Evolutionary conservation across 2,888 invertebrate species (phyloP), one percentile per base, ranked within the genome.

Genomic region (Cheiracanthium punctorium): DNA sequence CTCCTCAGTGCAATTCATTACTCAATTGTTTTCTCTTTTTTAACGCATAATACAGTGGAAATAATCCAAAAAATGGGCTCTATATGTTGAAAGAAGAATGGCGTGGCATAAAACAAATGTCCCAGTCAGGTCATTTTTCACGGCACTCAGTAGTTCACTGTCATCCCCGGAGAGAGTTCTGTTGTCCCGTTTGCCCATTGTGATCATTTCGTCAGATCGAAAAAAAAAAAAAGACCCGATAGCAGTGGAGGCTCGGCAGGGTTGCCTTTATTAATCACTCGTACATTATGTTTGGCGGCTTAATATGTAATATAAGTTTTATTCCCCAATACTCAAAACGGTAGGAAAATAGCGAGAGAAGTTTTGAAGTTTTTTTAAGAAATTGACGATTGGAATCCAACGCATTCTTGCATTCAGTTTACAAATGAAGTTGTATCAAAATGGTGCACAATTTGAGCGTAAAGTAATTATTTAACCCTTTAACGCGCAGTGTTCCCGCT

Each of bases 31-130:
- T 76, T 71, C 76, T 70, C 58, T 71, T 70, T 69, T 75, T 65
- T 58, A 32, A 41, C 74, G 64, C 79, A 70, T 74, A 85, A 85
- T 85, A 67, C 48, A 85, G 79, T 79, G 69, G 79, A 67, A 77
- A 73, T 72, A 41, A 37, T 29, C 43, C 28, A 52, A 77, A 72
- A 73, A 84, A 67, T 32, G 24, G 48, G 1, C 48, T 33, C 58
- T 73, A 74, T 79, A 85, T 85, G 84, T 85, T 85, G 79, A 85
- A 80, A 85, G 84, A 82, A 82, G 82, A 85, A 85, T 85, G 74
- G 79, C 67, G 58, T 85, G 84, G 77, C 84, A 74, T 79, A 79
- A 85, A 85, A 85, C 84, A 85, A 85, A 85, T 85, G 84, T 74
- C 79, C 69, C 43, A 37, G n/a, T 28, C 37, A n/a, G 64, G 41